phyloP scores from a whole-genome alignment of 2,888 invertebrate genomes.

The Apodemia duryi region DNA sequence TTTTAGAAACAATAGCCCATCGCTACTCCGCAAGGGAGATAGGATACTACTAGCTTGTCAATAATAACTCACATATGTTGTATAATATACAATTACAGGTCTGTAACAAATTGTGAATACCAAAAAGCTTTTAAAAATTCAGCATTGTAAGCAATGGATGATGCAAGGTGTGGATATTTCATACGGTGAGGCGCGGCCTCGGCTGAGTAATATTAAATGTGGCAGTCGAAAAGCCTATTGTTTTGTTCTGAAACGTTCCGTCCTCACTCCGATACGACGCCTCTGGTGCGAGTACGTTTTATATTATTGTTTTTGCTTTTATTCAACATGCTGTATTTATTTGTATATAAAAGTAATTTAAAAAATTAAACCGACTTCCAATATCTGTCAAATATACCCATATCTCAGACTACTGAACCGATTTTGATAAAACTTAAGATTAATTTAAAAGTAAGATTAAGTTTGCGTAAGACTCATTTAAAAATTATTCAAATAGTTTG shows the following conservation, averaged over 20 bases:
- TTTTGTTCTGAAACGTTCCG: conserved; percentile 8
- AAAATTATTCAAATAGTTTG: too few relatives aligned
- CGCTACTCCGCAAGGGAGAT: too few relatives aligned
- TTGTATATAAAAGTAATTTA: background rate
- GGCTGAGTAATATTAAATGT: conserved; percentile 9
- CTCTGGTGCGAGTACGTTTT: background rate
- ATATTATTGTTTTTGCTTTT: background rate
- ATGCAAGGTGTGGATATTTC: conserved; percentile 10
- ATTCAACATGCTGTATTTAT: background rate
- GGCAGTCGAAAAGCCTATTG: conserved; percentile 12
- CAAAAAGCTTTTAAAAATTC: conserved; percentile 1
- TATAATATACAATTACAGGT: too few relatives aligned
- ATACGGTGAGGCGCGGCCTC: conserved; percentile 9
- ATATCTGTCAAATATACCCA: too few relatives aligned
- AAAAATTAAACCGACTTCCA: too few relatives aligned
- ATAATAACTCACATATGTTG: too few relatives aligned
- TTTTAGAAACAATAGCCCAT: too few relatives aligned
- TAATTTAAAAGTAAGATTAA: too few relatives aligned
- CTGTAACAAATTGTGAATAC: background rate
- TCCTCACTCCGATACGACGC: conserved; percentile 11
- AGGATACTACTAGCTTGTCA: too few relatives aligned
- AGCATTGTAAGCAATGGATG: conserved; percentile 4
- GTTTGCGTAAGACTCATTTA: too few relatives aligned
- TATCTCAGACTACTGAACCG: too few relatives aligned
- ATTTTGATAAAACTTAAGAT: too few relatives aligned